A percentile compares a stretch with the other conserved stretches of the same genome.
These are phyloP conservation scores for Papilio aristodemus DNA, from an alignment of 1,140 invertebrate genomes.

Conservation along the genomic window DNA sequence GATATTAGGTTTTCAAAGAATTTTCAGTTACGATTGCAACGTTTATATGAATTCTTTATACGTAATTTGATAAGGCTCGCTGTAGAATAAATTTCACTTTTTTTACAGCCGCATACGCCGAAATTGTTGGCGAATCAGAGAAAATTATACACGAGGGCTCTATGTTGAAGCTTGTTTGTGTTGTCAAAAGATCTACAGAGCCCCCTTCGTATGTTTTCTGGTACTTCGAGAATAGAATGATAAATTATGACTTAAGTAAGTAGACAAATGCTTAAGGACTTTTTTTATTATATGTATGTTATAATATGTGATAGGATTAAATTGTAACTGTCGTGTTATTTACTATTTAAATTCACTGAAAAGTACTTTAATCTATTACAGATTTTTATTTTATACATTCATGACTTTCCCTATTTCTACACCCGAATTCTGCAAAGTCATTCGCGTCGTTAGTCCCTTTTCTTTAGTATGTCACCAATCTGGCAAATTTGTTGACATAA, in stretches of 20 bases:
- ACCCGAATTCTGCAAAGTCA: background rate
- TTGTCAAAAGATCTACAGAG: slow-evolving; percentile 90
- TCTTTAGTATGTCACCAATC: slow-evolving; percentile 16
- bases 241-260: slow-evolving; percentile 92
- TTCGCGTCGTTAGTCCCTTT: slow-evolving; percentile 11
- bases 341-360: background rate
- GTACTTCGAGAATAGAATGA: slow-evolving; percentile 95
- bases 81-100: slow-evolving; percentile 24
- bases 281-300: background rate
- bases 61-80: background rate
- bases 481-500: background rate
- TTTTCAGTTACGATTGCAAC: no score
- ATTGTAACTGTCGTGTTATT: background rate
- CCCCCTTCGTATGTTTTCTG: slow-evolving; percentile 92
- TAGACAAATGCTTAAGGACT: slow-evolving; percentile 56
- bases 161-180: slow-evolving; percentile 88
- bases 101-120: slow-evolving; percentile 88
- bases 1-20: no score
- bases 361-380: background rate
- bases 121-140: slow-evolving; percentile 90
- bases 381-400: background rate
- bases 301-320: background rate
- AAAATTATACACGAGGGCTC: slow-evolving; percentile 93
- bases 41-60: no score
- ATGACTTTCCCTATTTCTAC: background rate